Base-by-base conservation (phyloP, 2,113 vertebrate species). In the Corynorhinus townsendii region DNA sequence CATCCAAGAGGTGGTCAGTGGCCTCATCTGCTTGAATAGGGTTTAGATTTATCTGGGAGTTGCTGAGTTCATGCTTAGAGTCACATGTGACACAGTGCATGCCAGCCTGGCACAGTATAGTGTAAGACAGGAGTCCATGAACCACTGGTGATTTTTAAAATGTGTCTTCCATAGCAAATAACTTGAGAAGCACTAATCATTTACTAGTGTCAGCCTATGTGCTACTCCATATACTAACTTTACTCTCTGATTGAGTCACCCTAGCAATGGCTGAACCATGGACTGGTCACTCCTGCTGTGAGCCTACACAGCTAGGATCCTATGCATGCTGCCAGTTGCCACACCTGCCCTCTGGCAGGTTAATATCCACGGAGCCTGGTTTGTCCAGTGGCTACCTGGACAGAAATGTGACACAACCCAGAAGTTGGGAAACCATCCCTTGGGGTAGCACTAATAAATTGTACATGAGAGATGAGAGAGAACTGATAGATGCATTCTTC, bases 141-240 rank as follows among this genome's bases (percentile, higher is more conserved):
- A 43, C 19, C 33, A 14, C 4, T 10, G 28, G 19, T 40, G 45
- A n/a, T 2, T 43, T 75, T 20, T 19, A 49, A 40, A 11, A 6
- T 3, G 7, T 33, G 26, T n/a, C 52, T 66, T 69, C 38, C 28
- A n/a, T 22, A 66, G 56, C 1, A 64, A 81, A 77, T 64, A 54
- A 54, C 17, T 52, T 9, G 20, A 79, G 17, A 79, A 83, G 47
- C 14, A 15, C 16, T 20, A 9, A 82, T 72, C 54, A 17, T 30
- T 35, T 8, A 35, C 33, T 6, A 22, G 4, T 7, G 33, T 68
- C 8, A 17, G 4, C 26, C 33, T 35, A 40, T 35, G 49, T 28
- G 54, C 17, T 26, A 3, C n/a, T 77, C 24, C 33, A 38, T 0
- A 0, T 0, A 5, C 35, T 33, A 40, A 20, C 43, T 86, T 68